Conservation (phyloP, 2,113 vertebrate species). For the Podocnemis expansa region DNA sequence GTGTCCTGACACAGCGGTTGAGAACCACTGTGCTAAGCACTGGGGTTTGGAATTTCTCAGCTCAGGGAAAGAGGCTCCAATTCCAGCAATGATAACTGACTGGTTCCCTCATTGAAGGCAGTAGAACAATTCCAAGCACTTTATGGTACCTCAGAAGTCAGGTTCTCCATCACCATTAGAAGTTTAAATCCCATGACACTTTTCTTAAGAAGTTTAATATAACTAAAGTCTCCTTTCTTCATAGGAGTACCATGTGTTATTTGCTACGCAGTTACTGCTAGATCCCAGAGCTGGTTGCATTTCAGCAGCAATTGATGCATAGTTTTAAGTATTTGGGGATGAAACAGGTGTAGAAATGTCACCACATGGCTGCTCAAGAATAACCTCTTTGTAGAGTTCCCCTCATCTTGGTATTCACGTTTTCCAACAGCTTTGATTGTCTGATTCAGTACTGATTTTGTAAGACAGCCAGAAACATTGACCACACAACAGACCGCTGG, state of each 20-base stretch:
- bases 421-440: not conserved
- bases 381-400: not conserved
- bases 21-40: fast-evolving
- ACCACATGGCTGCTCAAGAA: not conserved
- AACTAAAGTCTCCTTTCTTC: not conserved
- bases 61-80: not conserved
- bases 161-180: not conserved
- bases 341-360: conserved; percentile 55
- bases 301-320: not conserved
- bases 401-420: not conserved
- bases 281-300: not conserved
- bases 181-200: not conserved
- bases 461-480: not conserved
- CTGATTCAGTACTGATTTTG: not conserved
- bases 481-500: not conserved
- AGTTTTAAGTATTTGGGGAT: conserved; percentile 50
- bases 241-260: not conserved
- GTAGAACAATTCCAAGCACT: not conserved
- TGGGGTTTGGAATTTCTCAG: not conserved
- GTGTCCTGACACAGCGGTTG: too few species aligned
- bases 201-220: not conserved
- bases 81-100: not conserved
- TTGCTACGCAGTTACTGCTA: not conserved
- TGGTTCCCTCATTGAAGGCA: not conserved
- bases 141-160: not conserved